phyloP scores from a whole-genome alignment of 1,140 invertebrate genomes.

The Drosophila prosaltans region DNA sequence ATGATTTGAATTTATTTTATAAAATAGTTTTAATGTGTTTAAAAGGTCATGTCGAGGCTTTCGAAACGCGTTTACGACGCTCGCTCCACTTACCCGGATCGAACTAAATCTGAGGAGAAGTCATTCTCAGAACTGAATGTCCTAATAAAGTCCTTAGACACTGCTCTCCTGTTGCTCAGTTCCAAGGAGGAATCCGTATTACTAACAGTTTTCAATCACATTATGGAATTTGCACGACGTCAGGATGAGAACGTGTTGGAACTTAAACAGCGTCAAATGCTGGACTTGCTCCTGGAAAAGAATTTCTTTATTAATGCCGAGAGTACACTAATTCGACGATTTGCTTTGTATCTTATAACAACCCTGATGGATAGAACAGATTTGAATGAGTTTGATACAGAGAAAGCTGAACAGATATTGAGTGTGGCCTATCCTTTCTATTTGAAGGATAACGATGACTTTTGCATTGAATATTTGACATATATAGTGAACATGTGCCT shows the following conservation, averaged over 20 bases:
- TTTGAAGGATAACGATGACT: slow-evolving; percentile 61
- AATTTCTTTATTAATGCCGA: slow-evolving; percentile 51
- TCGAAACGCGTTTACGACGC: slow-evolving; percentile 65
- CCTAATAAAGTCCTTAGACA: slow-evolving; percentile 53
- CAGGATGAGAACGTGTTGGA: slow-evolving; percentile 58
- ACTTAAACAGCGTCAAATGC: slow-evolving; percentile 42
- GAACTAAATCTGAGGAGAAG: slow-evolving; percentile 53
- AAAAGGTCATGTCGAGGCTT: slow-evolving; percentile 45
- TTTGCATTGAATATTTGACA: slow-evolving; percentile 69
- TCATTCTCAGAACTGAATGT: slow-evolving; percentile 58
- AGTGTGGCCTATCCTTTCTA: slow-evolving; percentile 45
- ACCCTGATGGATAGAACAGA: slow-evolving; percentile 58
- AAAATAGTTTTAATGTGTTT: slow-evolving; percentile 18
- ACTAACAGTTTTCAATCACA: slow-evolving; percentile 57
- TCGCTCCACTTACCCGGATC: slow-evolving; percentile 60
- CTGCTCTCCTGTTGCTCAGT: slow-evolving; percentile 57
- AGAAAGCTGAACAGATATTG: slow-evolving; percentile 44
- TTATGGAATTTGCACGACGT: slow-evolving; percentile 66
- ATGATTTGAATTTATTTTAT: slow-evolving; percentile 7
- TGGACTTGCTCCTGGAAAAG: slow-evolving; percentile 61
- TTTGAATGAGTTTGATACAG: slow-evolving; percentile 54
- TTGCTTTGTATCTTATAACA: slow-evolving; percentile 64
- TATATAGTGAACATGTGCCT: slow-evolving; percentile 69
- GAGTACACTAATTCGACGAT: slow-evolving; percentile 59
- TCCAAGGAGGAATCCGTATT: slow-evolving; percentile 67